Evolutionary conservation across 1,140 invertebrate genomes (phyloP).

Genomic region (Macrobrachium rosenbergii): DNA sequence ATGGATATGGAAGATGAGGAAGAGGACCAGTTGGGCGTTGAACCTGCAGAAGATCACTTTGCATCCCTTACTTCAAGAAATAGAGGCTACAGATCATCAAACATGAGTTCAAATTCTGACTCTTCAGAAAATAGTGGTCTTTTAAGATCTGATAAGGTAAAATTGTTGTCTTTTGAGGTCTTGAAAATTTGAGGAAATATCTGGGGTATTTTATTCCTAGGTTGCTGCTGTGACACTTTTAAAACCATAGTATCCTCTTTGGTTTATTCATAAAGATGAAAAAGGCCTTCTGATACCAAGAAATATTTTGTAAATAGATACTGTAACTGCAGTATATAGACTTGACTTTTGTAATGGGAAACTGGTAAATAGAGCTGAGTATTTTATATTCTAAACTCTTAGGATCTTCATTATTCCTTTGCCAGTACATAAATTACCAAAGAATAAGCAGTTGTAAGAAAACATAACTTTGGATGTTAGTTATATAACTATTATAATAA

Average conservation of each 20-base stretch:
- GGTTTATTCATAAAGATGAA: too few species aligned
- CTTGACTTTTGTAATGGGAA: too few species aligned
- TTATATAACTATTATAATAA: too few species aligned
- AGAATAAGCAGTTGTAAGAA: too few species aligned
- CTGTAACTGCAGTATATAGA: too few species aligned
- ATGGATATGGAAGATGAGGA: constrained; percentile 73
- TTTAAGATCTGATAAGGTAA: constrained; percentile 59
- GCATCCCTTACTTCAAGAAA: constrained; percentile 58
- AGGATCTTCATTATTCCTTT: too few species aligned
- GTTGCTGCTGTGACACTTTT: constrained; percentile 33
- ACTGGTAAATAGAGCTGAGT: too few species aligned
- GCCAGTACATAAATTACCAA: too few species aligned
- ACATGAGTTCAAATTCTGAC: constrained; percentile 65
- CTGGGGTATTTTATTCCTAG: neutral
- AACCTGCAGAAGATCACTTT: constrained; percentile 57
- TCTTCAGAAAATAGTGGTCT: constrained; percentile 71
- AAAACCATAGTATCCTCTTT: neutral
- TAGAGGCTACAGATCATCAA: constrained; percentile 62
- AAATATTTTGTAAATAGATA: too few species aligned
- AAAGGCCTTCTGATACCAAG: too few species aligned
- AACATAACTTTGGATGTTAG: too few species aligned
- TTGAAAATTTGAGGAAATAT: neutral
- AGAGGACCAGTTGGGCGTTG: constrained; percentile 57
- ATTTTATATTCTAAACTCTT: too few species aligned
- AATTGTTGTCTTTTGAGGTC: neutral